phyloP scores from a whole-genome alignment of 2,113 vertebrate species.

The Pseudolaguvia tuberculata region DNA sequence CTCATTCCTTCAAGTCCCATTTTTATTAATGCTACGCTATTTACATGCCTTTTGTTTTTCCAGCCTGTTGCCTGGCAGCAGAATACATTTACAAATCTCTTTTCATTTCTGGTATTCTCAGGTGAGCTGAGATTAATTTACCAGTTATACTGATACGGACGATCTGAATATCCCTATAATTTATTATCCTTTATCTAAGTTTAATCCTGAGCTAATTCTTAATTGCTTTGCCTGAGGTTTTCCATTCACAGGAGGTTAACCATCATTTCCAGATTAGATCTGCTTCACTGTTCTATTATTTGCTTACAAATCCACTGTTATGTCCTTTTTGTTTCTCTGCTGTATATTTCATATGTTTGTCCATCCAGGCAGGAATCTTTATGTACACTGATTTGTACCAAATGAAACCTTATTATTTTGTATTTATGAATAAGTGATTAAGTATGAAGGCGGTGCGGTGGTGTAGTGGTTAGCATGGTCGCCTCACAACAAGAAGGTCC shows the following conservation, averaged over 20 bases:
- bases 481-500: no score
- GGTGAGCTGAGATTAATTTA: constrained; percentile 61
- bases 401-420: not conserved
- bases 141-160: constrained; percentile 58
- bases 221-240: constrained; percentile 58
- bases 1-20: constrained; percentile 28
- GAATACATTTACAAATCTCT: constrained; percentile 48
- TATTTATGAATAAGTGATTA: not conserved
- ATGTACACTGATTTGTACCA: not conserved
- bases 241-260: constrained; percentile 53
- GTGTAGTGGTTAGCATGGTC: no score
- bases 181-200: constrained; percentile 66
- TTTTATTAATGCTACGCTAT: constrained; percentile 27
- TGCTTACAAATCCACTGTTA: constrained; percentile 40
- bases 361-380: not conserved
- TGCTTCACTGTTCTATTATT: constrained; percentile 38
- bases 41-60: constrained; percentile 25
- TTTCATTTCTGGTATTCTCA: constrained; percentile 54
- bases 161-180: constrained; percentile 68
- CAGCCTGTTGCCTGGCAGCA: constrained; percentile 42
- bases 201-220: constrained; percentile 57
- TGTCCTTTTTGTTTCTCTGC: not conserved
- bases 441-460: no score
- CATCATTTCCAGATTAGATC: constrained; percentile 19
- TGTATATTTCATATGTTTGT: not conserved